Base-by-base conservation (phyloP, 2,113 vertebrate genomes). In the Lipotes vexillifer region DNA sequence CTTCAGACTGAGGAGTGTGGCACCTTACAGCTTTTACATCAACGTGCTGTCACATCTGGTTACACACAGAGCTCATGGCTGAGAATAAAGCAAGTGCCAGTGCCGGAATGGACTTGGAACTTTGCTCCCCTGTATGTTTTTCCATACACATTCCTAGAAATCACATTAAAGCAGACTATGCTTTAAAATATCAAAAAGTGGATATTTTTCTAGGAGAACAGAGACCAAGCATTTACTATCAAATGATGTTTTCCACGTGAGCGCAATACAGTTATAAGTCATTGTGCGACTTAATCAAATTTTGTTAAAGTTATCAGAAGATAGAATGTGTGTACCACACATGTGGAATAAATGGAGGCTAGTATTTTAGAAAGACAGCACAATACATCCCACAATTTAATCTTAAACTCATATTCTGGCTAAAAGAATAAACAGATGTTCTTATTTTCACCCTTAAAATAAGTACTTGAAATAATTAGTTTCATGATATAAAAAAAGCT, bases 321-420 rank as follows among this genome's bases (percentile, higher is more conserved):
- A 3, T 18, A 23, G 75, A 27, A 23, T 2, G 14, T 20, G 6
- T 55, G 9, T 20, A 17, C 38, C 25, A 13, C 2, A 36, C 10
- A 4, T 2, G 18, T 29, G 65, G 5, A 4, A 1, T 15, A 36
- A 6, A 59, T 2, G 3, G 52, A 13, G 20, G 1, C 61, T 25
- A 11, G n/a, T 15, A 31, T 21, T 84, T 41, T 52, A 27, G n/a
- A 46, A 20, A 36, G 66, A 52, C 6, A 80, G 31, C 5, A 0
- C 15, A 21, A 7, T 5, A 1, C 1, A 0, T 15, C 55, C 7
- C 41, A 5, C 46, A 27, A 61, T 44, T 10, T 55, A 10, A 9
- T 21, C 61, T 68, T 23, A n/a, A 14, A 36, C 12, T 33, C 1
- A 0, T 20, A 2, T 71, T 81, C 61, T 13, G 31, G 15, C 86